Evolutionary conservation across 1,140 invertebrate species (phyloP), one percentile per base, ranked within the genome.

Genomic region (Cydia strobilella): DNA sequence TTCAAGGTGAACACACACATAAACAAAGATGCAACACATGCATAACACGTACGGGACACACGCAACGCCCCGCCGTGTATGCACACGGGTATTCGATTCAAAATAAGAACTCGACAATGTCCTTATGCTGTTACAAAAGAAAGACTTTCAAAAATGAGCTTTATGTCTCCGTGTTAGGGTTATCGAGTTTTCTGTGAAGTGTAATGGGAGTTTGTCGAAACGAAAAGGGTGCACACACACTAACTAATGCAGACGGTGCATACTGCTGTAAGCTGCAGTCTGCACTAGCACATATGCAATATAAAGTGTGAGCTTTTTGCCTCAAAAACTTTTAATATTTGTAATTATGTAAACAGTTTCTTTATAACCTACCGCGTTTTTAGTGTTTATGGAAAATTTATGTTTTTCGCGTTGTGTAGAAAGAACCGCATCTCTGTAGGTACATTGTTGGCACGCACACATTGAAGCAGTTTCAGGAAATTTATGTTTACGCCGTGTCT

Each of bases 1-100:
- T 92, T 92, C 90, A 92, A 92, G 90, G 90, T 92, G 90, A 92
- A 92, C 88, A 15, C 90, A 92, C 90, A 92, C 90, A 88, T 75
- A 25, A 78, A 77, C 31, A 83, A 74, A 72, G 18, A 72, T 15
- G 27, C 62, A 54, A 63, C 59, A 74, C 45, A 78, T 59, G 51
- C 74, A 77, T 25, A 39, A 71, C 48, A 45, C 77, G 62, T 76
- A 81, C 76, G 76, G 73, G 77, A 59, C 69, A 77, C 79, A 78
- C 75, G 79, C 79, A 81, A 73, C 74, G 75, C 74, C 31, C 31
- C 54, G 74, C 62, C 66, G 51, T 72, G 65, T 35, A 25, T 76
- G 75, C 51, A 65, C 65, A 27, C 65, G 76, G 74, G 77, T 75
- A 82, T 85, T 84, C 85, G 85, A 90, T 86, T 90, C 86, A 88